phyloP scores from a whole-genome alignment of 92 coral and sea anemone genomes.

The Epizoanthus rinbou region DNA sequence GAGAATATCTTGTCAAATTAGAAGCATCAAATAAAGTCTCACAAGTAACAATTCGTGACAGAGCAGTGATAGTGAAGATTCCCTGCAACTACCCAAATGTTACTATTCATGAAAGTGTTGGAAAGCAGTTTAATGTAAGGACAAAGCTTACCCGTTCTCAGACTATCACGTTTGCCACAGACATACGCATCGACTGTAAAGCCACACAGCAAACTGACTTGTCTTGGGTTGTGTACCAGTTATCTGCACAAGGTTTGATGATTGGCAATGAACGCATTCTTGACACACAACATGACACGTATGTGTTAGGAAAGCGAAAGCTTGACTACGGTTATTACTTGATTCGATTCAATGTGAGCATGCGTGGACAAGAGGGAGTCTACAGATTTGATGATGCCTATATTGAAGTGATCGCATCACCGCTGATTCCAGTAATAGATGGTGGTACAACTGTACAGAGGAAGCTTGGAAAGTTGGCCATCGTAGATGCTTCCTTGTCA shows the following conservation, averaged over 20 bases:
- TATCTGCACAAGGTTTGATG: conserved; percentile 12
- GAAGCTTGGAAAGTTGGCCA: conserved; percentile 25
- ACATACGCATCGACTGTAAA: conserved; percentile 55
- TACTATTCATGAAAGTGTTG: conserved; percentile 45
- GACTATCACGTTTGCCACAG: conserved; percentile 20
- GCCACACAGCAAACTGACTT: conserved; percentile 60
- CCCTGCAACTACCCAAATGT: conserved; percentile 72
- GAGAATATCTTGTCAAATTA: conserved; percentile 43
- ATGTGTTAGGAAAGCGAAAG: conserved; percentile 39
- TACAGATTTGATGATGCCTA: conserved; percentile 55
- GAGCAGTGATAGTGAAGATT: conserved; percentile 58
- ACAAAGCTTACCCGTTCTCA: conserved; percentile 46
- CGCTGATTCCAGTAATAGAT: conserved; percentile 46
- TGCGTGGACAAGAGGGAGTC: conserved; percentile 67
- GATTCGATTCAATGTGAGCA: conserved; percentile 58
- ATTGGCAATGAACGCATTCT: conserved; percentile 7
- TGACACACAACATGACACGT: conserved; percentile 33
- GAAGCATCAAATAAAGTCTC: conserved; percentile 70
- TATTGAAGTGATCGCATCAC: conserved; percentile 52
- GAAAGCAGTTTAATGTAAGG: conserved; percentile 36
- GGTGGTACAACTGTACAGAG: conserved; percentile 53
- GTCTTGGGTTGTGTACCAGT: conserved; percentile 44
- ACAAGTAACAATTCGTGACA: conserved; percentile 23
- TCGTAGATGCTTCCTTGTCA: conserved; percentile 46
- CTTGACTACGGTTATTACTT: conserved; percentile 59